phyloP scores from a whole-genome alignment of 1,140 invertebrate species.

The Drosophila athabasca region DNA sequence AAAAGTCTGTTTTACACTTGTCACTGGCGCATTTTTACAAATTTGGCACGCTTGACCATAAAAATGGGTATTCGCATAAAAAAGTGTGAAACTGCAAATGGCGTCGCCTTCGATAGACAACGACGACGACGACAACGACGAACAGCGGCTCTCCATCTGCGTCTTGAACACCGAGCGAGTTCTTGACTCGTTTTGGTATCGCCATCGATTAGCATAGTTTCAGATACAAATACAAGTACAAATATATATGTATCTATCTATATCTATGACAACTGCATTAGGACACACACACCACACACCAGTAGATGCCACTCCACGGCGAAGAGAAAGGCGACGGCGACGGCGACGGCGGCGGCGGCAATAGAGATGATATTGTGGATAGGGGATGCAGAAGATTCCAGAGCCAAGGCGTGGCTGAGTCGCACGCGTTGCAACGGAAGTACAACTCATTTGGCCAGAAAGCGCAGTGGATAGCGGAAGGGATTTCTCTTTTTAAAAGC shows the following conservation, averaged over 20 bases:
- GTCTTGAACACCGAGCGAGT: constrained; percentile 12
- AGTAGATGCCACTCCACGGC: too few species aligned
- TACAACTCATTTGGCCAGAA: constrained; percentile 73
- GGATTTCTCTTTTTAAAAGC: constrained; percentile 79
- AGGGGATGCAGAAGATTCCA: too few species aligned
- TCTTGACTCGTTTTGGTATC: constrained; percentile 71
- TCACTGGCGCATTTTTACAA: constrained; percentile 78
- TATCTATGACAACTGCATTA: constrained; percentile 68
- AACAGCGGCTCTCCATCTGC: constrained; percentile 4
- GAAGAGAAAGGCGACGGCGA: neutral
- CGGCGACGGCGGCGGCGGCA: neutral
- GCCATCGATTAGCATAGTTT: constrained; percentile 74
- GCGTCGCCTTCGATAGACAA: constrained; percentile 75
- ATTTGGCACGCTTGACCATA: constrained; percentile 80
- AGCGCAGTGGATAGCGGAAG: constrained; percentile 58
- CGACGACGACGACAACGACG: neutral
- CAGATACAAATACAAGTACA: constrained; percentile 1
- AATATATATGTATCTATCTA: constrained; percentile 23
- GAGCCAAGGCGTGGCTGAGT: constrained; percentile 48
- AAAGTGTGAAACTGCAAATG: constrained; percentile 81
- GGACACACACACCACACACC: constrained; percentile 7
- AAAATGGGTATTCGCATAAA: constrained; percentile 76
- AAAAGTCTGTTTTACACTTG: constrained; percentile 67
- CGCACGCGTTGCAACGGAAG: constrained; percentile 75
- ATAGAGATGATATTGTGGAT: neutral